phyloP scores from a whole-genome alignment of 2,888 invertebrate genomes.

The Diaperis boleti region DNA sequence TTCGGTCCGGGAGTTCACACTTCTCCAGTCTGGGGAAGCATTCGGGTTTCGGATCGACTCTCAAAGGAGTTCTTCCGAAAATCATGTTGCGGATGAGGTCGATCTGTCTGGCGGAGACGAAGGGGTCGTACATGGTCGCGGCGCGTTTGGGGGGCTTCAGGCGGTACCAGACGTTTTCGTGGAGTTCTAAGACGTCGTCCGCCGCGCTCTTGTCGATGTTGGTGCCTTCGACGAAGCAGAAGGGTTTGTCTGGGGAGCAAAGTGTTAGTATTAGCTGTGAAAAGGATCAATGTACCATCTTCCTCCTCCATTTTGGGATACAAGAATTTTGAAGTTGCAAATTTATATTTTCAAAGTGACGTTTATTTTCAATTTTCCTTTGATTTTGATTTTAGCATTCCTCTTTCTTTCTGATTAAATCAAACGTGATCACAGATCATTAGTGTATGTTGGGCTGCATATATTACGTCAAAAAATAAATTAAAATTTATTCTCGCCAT shows the following conservation, averaged over 20 bases:
- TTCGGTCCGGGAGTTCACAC: neutral
- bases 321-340: slow-evolving; percentile 38
- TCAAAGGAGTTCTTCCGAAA: slow-evolving; percentile 47
- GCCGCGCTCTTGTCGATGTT: slow-evolving; percentile 49
- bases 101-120: slow-evolving; percentile 56
- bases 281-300: neutral
- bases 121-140: slow-evolving; percentile 41
- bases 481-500: too few species aligned
- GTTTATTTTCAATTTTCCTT: too few species aligned
- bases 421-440: too few species aligned
- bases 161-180: slow-evolving; percentile 55
- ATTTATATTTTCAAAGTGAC: slow-evolving; percentile 30
- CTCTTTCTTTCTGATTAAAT: too few species aligned
- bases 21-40: neutral
- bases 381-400: too few species aligned
- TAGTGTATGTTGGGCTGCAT: too few species aligned
- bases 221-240: slow-evolving; percentile 55
- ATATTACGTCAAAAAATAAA: too few species aligned
- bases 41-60: too few species aligned
- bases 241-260: slow-evolving; percentile 45
- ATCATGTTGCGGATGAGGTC: slow-evolving; percentile 54
- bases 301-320: slow-evolving; percentile 16
- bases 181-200: slow-evolving; percentile 43
- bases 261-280: neutral
- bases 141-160: slow-evolving; percentile 51